Evolutionary conservation across 2,888 invertebrate species (phyloP).

Genomic region (Brenthis ino): DNA sequence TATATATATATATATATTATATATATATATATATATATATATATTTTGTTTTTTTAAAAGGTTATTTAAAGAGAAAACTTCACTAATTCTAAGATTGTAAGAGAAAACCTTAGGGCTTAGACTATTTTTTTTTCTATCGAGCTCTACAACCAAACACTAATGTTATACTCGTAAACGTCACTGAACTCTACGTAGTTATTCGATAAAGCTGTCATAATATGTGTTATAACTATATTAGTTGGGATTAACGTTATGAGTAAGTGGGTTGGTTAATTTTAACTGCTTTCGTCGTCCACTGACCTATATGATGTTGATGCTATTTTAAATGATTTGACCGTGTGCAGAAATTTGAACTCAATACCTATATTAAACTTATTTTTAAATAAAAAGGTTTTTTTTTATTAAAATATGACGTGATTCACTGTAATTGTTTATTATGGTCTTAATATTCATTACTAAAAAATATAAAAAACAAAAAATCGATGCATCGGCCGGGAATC

Average conservation of each 20-base stretch:
- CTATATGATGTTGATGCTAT: conserved; percentile 45
- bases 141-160: no score
- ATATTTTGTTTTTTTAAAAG: no score
- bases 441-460: background rate
- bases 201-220: background rate
- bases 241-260: conserved; percentile 17
- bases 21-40: no score
- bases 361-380: background rate
- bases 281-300: conserved; percentile 43
- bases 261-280: conserved; percentile 45
- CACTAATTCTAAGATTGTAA: no score
- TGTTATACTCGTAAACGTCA: background rate
- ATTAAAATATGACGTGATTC: background rate
- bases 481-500: conserved; percentile 75
- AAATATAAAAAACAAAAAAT: conserved; percentile 11
- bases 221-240: conserved; percentile 19
- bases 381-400: background rate
- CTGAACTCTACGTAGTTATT: conserved; percentile 1
- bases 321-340: conserved; percentile 34
- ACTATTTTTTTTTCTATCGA: no score
- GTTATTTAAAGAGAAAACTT: no score
- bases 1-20: no score
- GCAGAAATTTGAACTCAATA: conserved; percentile 18
- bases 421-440: no score
- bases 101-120: no score